Percentiles rank a stretch among this genome's conserved stretches.
These are phyloP conservation scores for Nycticebus coucang DNA, from an alignment of 2,113 vertebrate genomes.

Conservation along the genomic window DNA sequence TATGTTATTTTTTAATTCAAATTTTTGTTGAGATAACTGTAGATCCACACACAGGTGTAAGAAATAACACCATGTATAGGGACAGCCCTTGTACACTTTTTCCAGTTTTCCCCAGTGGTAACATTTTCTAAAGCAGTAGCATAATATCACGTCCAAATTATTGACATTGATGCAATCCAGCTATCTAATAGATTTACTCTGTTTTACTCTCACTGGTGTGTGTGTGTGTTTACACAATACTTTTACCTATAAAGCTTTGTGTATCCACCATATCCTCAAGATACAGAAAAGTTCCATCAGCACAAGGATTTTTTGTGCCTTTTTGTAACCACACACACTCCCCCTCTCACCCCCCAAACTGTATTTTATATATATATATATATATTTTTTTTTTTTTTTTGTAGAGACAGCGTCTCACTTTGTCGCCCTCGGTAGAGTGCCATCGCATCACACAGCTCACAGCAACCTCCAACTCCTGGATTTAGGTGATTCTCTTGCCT, in stretches of 20 bases:
- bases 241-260: neutral
- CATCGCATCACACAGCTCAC: no score
- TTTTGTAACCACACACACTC: neutral
- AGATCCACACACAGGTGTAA: neutral
- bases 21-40: neutral
- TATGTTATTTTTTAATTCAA: neutral
- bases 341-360: no score
- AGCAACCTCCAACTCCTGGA: no score
- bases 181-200: neutral
- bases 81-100: neutral
- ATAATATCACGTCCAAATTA: neutral
- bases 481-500: no score
- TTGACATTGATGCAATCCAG: neutral
- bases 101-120: neutral
- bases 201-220: no score
- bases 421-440: no score
- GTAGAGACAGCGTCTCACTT: no score
- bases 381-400: no score
- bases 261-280: neutral
- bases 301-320: neutral
- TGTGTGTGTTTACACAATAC: neutral
- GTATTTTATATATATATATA: no score
- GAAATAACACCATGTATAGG: neutral
- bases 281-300: neutral
- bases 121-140: neutral